phyloP scores from a whole-genome alignment of 2,888 invertebrate genomes.

The Apocheima hispidaria region DNA sequence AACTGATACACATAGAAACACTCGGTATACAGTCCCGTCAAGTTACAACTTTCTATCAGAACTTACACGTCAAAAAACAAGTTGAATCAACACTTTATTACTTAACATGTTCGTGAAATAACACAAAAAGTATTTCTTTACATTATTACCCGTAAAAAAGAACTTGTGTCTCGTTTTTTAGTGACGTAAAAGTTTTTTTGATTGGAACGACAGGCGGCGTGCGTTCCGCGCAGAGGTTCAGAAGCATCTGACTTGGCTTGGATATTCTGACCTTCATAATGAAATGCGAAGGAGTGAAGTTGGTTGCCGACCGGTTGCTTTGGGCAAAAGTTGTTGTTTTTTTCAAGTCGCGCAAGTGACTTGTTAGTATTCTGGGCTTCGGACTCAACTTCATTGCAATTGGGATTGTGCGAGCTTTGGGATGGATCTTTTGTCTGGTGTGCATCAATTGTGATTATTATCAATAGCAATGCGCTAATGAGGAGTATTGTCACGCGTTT shows the following conservation, averaged over 20 bases:
- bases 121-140: conserved; percentile 49
- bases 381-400: conserved; percentile 58
- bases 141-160: conserved; percentile 55
- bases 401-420: conserved; percentile 43
- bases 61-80: conserved; percentile 38
- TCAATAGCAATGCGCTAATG: too few species aligned
- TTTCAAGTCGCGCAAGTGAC: conserved; percentile 53
- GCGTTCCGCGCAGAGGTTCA: conserved; percentile 45
- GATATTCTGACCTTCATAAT: conserved; percentile 72
- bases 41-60: conserved; percentile 46
- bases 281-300: conserved; percentile 65
- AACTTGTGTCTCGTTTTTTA: conserved; percentile 55
- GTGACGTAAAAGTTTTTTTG: conserved; percentile 65
- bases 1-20: conserved; percentile 41
- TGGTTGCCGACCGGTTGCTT: conserved; percentile 75
- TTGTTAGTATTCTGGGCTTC: conserved; percentile 44
- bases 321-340: conserved; percentile 77
- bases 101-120: conserved; percentile 24
- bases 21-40: conserved; percentile 33
- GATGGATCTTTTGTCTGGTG: conserved; percentile 35
- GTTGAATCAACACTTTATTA: conserved; percentile 33
- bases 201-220: conserved; percentile 48
- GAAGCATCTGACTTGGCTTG: conserved; percentile 53
- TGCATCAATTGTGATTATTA: conserved; percentile 18
- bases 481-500: conserved; percentile 18